phyloP scores from a whole-genome alignment of 2,113 vertebrate genomes.

The Gambusia affinis region DNA sequence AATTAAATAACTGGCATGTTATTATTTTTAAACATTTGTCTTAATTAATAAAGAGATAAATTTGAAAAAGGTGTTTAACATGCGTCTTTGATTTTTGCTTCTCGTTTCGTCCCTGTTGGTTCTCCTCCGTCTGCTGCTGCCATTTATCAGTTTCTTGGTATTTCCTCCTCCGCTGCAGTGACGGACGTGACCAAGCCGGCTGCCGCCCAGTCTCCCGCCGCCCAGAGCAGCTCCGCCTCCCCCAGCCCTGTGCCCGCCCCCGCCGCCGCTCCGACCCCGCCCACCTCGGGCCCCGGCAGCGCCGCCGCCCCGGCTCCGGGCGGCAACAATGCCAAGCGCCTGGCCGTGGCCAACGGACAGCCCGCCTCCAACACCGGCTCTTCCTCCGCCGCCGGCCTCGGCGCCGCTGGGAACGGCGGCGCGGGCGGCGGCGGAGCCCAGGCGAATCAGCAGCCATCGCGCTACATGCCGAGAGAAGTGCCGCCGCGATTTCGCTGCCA shows the following conservation, averaged over 20 bases:
- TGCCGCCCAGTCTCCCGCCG: conserved; percentile 87
- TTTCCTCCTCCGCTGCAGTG: conserved; percentile 79
- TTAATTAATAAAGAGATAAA: too few relatives aligned
- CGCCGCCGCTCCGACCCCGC: conserved; percentile 86
- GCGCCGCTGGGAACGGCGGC: conserved; percentile 69
- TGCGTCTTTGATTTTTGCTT: too few relatives aligned
- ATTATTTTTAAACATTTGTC: too few relatives aligned
- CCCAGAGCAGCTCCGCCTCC: conserved; percentile 90
- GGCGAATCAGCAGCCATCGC: conserved; percentile 85
- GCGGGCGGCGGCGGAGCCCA: conserved; percentile 82
- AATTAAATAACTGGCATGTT: too few relatives aligned
- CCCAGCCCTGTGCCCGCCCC: conserved; percentile 98
- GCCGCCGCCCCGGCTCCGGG: conserved; percentile 95
- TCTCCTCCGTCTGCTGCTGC: too few relatives aligned
- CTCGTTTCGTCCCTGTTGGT: too few relatives aligned
- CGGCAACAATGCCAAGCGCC: conserved; percentile 99
- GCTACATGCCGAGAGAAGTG: conserved; percentile 99
- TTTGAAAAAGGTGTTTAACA: too few relatives aligned
- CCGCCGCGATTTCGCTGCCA: conserved; percentile 99
- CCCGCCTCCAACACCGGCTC: conserved; percentile 83
- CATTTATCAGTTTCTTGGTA: too few relatives aligned
- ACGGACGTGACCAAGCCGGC: conserved; percentile 98
- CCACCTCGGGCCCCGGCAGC: conserved; percentile 90
- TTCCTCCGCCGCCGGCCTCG: conserved; percentile 63
- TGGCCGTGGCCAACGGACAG: conserved; percentile 99